Evolutionary conservation across 2,888 invertebrate species (phyloP).

Genomic region (Coremacera marginata): DNA sequence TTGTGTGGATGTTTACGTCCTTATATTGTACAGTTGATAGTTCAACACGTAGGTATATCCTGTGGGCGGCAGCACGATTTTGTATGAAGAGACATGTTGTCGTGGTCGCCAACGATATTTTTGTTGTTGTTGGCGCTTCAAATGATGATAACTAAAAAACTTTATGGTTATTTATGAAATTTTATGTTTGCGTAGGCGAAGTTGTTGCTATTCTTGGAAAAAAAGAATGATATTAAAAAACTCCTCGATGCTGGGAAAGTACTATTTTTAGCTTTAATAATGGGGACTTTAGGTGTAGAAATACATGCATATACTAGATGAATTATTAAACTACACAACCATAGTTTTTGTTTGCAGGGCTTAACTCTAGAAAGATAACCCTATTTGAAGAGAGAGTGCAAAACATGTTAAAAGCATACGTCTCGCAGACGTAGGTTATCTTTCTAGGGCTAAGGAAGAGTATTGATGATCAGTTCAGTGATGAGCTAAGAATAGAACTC

Average conservation of each 20-base stretch:
- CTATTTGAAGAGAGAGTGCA: too few species aligned
- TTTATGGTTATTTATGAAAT: conserved; percentile 38
- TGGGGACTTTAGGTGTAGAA: conserved; percentile 26
- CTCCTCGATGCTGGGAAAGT: conserved; percentile 2
- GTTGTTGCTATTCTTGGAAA: conserved; percentile 5
- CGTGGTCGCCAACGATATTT: conserved; percentile 4
- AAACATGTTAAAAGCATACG: too few species aligned
- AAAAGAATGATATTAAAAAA: background rate
- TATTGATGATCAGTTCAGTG: too few species aligned
- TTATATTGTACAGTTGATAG: background rate
- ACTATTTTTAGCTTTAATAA: conserved; percentile 35
- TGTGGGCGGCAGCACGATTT: background rate
- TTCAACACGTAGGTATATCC: background rate
- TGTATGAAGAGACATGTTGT: conserved; percentile 10
- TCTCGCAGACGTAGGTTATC: too few species aligned
- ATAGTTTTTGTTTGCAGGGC: too few species aligned
- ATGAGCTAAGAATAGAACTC: too few species aligned
- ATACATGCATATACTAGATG: too few species aligned
- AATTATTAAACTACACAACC: too few species aligned
- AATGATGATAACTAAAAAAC: conserved; percentile 28
- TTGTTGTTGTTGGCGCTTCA: conserved; percentile 23
- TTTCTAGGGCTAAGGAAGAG: too few species aligned
- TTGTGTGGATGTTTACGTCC: background rate
- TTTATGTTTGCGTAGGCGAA: conserved; percentile 39
- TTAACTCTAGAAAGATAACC: too few species aligned